These are phyloP conservation scores for Psammodynastes pulverulentus DNA, from an alignment of 2,113 vertebrate species.

Conservation along the genomic window DNA sequence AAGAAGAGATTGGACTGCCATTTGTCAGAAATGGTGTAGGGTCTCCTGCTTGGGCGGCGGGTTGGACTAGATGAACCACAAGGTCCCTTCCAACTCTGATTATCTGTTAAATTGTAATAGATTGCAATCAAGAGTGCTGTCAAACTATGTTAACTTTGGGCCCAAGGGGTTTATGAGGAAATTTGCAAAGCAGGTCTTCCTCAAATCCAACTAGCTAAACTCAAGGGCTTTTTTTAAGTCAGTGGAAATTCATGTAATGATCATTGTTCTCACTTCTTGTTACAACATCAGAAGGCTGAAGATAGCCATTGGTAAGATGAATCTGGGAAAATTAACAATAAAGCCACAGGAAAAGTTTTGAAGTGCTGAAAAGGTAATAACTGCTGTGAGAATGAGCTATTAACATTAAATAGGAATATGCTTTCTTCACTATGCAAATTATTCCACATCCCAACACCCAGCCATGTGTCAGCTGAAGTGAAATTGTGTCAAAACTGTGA, in stretches of 20 bases:
- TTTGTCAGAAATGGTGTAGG: too few relatives aligned
- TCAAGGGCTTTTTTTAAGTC: not conserved
- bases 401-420: slow-evolving; percentile 15
- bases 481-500: slow-evolving; percentile 16
- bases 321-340: not conserved
- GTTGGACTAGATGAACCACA: too few relatives aligned
- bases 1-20: too few relatives aligned
- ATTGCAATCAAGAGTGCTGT: not conserved
- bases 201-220: not conserved
- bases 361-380: slow-evolving; percentile 10
- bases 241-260: not conserved
- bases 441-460: not conserved
- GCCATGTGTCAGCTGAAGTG: not conserved
- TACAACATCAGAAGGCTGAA: not conserved
- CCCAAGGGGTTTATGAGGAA: not conserved
- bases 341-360: not conserved
- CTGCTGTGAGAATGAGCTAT: not conserved
- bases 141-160: not conserved
- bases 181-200: not conserved
- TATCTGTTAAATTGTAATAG: too few relatives aligned
- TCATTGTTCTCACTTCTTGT: not conserved
- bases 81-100: too few relatives aligned
- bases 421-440: slow-evolving; percentile 1
- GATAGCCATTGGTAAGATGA: not conserved
- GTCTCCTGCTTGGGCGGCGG: too few relatives aligned